These are phyloP conservation scores for Dinomys branickii DNA, from an alignment of 2,113 vertebrate species.

Conservation along the genomic window DNA sequence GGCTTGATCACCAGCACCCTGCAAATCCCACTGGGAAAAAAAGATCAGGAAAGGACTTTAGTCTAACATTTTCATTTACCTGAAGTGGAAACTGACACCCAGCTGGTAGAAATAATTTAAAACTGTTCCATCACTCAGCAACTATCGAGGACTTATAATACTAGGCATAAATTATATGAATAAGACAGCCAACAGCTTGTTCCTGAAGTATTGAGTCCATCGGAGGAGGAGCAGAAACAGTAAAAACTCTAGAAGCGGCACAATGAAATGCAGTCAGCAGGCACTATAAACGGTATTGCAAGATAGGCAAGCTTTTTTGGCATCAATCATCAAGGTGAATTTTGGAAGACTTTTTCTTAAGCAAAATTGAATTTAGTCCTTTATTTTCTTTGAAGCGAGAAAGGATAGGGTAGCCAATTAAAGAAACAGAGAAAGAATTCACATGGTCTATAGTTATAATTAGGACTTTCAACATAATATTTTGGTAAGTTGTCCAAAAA, in stretches of 20 bases:
- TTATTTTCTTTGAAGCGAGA: not conserved
- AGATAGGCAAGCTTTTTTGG: not conserved
- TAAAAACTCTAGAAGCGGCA: not conserved
- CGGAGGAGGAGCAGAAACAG: not conserved
- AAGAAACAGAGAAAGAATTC: not conserved
- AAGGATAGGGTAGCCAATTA: not conserved
- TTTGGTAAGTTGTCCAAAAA: not conserved
- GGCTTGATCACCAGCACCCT: not conserved
- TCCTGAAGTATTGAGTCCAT: not conserved
- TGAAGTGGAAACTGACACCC: conserved; percentile 1
- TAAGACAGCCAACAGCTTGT: not conserved
- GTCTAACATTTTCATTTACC: not conserved
- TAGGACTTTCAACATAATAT: not conserved
- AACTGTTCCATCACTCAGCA: not conserved
- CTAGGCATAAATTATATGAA: not conserved
- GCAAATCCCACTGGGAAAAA: not conserved
- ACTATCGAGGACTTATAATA: not conserved
- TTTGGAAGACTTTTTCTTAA: not conserved
- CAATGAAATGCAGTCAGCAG: not conserved
- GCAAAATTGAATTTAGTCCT: not conserved
- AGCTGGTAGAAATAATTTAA: not conserved
- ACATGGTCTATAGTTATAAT: not conserved
- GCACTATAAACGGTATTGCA: not conserved
- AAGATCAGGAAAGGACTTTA: not conserved
- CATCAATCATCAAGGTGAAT: not conserved